Conservation (phyloP, 2,797 vertebrate genomes). For the Menidia menidia region DNA sequence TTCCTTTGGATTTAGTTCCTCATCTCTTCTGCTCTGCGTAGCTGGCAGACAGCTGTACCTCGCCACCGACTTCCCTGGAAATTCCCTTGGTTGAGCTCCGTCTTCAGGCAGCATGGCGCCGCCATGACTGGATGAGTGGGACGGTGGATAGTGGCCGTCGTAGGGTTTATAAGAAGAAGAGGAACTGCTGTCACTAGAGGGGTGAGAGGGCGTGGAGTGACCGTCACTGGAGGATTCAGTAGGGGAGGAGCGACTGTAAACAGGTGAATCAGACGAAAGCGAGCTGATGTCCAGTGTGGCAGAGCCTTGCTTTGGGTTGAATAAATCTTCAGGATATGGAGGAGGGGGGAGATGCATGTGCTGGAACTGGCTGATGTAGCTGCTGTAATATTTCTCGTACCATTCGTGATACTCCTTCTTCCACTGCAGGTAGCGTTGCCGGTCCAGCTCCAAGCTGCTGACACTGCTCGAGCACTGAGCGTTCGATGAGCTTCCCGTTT, state of each 20-base stretch:
- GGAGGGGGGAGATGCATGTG: conserved; percentile 81
- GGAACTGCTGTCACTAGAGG: conserved; percentile 42
- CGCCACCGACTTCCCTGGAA: conserved; percentile 79
- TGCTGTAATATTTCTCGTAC: conserved; percentile 94
- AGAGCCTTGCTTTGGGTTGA: conserved; percentile 72
- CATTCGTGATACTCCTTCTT: conserved; percentile 92
- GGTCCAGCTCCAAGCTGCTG: conserved; percentile 77
- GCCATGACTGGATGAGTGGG: conserved; percentile 37
- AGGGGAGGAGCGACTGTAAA: conserved; percentile 75
- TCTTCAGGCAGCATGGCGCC: conserved; percentile 78
- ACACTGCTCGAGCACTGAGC: conserved; percentile 27
- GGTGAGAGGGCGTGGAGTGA: conserved; percentile 74
- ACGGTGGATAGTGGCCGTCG: conserved; percentile 63
- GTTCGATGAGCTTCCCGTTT: conserved; percentile 4
- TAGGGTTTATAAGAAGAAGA: conserved; percentile 40
- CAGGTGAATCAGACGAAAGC: conserved; percentile 54
- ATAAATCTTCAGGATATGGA: conserved; percentile 68
- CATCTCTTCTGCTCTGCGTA: conserved; percentile 38
- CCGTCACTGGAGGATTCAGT: conserved; percentile 63
- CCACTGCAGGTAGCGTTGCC: conserved; percentile 91
- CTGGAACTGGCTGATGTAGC: conserved; percentile 84
- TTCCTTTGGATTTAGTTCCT: conserved; percentile 67
- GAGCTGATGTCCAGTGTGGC: conserved; percentile 67
- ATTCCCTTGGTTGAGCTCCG: conserved; percentile 70
- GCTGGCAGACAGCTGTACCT: conserved; percentile 64